Evolutionary conservation across 2,797 vertebrate species (phyloP), one percentile per base, ranked within the genome.

Genomic region (Telmatherina bonti): DNA sequence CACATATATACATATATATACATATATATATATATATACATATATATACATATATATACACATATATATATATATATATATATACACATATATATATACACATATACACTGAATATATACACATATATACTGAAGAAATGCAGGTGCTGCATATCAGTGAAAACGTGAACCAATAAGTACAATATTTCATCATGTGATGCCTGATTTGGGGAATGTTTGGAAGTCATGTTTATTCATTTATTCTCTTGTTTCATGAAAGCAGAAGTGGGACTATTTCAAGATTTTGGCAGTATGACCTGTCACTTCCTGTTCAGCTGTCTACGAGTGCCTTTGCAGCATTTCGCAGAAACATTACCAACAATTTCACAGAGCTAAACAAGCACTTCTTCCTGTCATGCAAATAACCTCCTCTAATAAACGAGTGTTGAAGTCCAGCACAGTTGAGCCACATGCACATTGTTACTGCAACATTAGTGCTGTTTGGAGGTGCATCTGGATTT

Each of bases 271-370:
- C 84, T 85, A 80, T 90, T 91, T 91, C 78, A 89, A 85, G 85
- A 81, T 82, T 90, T 83, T 85, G 60, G 74, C 66, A 52, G 70
- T 70, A 84, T 88, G 89, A 85, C 89, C 86, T 86, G 85, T 89
- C 78, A 90, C 82, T 93, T 95, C 94, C 94, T 95, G 93, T 94
- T 93, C 92, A 93, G 90, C 91, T 94, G 89, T 86, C 85, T 73
- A 83, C 82, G 84, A 75, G 78, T 80, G 75, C 73, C 64, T 82
- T 70, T 76, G 89, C 81, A 82, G 72, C 63, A 86, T 87, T 82
- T 87, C 82, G 38, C 87, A 88, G 89, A 87, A 91, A 83, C 80
- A 77, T 82, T 78, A 77, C 72, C 85, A 85, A 77, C 77, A 71
- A 84, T 66, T 74, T 81, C 47, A 75, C 64, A 78, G 38, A 59